phyloP scores from a whole-genome alignment of 2,113 vertebrate species.

The Channa argus region DNA sequence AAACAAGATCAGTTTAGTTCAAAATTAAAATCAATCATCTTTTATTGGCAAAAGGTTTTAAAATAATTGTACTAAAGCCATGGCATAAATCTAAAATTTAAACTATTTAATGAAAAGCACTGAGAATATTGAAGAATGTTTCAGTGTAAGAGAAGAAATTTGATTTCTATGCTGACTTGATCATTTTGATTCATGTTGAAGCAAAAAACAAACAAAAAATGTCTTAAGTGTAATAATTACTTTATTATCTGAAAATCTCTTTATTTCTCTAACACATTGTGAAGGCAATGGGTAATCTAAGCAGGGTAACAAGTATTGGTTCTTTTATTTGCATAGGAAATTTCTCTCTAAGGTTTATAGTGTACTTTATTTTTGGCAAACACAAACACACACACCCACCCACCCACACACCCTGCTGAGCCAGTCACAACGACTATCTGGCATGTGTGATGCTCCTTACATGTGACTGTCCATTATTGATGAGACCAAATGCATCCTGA shows the following conservation, averaged over 20 bases:
- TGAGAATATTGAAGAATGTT: too few relatives aligned
- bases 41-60: not conserved
- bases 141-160: too few relatives aligned
- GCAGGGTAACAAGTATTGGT: not conserved
- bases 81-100: not conserved
- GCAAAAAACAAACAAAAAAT: too few relatives aligned
- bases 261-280: not conserved
- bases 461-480: slow-evolving; percentile 61
- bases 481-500: slow-evolving; percentile 50
- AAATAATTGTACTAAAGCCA: not conserved
- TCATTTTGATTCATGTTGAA: too few relatives aligned
- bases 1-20: too few relatives aligned
- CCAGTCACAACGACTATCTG: slow-evolving; percentile 38
- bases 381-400: too few relatives aligned
- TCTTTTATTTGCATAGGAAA: not conserved
- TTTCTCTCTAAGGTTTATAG: too few relatives aligned
- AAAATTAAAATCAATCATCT: not conserved
- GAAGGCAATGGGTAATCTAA: slow-evolving; percentile 3
- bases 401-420: not conserved
- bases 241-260: not conserved
- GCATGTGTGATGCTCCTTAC: slow-evolving; percentile 30
- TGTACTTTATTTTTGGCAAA: too few relatives aligned
- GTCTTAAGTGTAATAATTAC: too few relatives aligned
- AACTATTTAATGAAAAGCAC: not conserved
- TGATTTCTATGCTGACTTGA: too few relatives aligned